Conservation (phyloP, 2,797 vertebrate genomes). For the Decapterus maruadsi region DNA sequence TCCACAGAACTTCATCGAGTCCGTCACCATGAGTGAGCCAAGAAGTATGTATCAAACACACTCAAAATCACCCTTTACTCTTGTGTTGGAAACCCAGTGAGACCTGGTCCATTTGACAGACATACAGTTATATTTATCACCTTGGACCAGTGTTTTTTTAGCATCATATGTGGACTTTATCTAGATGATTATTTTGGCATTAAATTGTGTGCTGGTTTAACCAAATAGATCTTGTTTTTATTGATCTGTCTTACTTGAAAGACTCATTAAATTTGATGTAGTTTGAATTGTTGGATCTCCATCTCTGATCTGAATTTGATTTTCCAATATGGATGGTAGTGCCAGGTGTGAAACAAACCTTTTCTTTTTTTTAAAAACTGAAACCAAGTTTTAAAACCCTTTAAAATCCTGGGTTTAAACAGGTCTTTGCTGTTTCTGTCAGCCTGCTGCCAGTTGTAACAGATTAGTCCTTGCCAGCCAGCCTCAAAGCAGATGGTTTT, state of each 20-base stretch:
- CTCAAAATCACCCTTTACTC: not conserved
- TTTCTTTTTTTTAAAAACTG: not conserved
- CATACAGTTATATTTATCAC: not conserved
- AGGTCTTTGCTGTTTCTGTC: constrained; percentile 53
- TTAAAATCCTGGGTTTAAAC: constrained; percentile 34
- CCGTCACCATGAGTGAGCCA: constrained; percentile 95
- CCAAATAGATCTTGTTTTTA: not conserved
- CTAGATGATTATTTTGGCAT: constrained; percentile 1
- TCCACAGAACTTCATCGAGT: constrained; percentile 95
- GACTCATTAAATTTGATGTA: no score
- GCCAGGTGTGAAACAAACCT: not conserved
- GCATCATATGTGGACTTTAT: not conserved
- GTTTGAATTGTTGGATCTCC: no score
- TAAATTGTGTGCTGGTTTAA: not conserved
- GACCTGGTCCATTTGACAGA: not conserved
- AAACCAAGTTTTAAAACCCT: constrained; percentile 29
- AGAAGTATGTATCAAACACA: constrained; percentile 81
- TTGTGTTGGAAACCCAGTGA: not conserved
- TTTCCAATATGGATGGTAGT: constrained; percentile 6
- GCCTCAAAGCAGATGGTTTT: constrained; percentile 79
- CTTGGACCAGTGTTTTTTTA: not conserved
- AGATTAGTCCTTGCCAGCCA: constrained; percentile 63
- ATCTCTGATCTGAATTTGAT: not conserved
- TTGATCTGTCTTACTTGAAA: not conserved
- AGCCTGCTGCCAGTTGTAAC: constrained; percentile 65